phyloP scores from a whole-genome alignment of 2,113 vertebrate species.

The mouse (Mus musculus) region DNA sequence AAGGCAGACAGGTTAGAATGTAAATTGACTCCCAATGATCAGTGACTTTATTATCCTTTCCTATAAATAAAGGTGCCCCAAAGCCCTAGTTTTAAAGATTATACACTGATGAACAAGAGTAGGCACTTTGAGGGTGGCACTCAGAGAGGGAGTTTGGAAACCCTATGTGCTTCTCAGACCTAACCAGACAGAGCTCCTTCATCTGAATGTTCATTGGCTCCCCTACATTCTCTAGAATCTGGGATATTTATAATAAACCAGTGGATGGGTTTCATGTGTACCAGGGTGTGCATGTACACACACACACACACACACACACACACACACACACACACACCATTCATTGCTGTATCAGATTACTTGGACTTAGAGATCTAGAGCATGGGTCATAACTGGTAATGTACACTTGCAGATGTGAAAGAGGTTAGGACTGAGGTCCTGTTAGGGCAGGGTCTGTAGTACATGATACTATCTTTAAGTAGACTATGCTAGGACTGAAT shows the following conservation, averaged over 20 bases:
- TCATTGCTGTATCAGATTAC: neutral
- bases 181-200: neutral
- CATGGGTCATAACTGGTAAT: neutral
- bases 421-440: too few relatives aligned
- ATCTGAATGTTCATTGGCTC: neutral
- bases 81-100: neutral
- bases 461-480: neutral
- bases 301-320: too few relatives aligned
- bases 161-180: too few relatives aligned
- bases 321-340: too few relatives aligned
- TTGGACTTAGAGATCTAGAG: neutral
- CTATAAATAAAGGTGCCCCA: neutral
- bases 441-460: too few relatives aligned
- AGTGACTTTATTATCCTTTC: too few relatives aligned
- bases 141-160: neutral
- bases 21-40: neutral
- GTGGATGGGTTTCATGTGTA: neutral
- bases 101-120: neutral
- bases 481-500: neutral
- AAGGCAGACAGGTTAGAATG: neutral
- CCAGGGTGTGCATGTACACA: neutral
- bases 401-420: neutral
- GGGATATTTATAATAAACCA: neutral
- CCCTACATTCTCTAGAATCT: neutral
- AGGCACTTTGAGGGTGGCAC: neutral